Base-by-base conservation (phyloP, 2,888 invertebrate species). In the Rotaria magnacalcarata region DNA sequence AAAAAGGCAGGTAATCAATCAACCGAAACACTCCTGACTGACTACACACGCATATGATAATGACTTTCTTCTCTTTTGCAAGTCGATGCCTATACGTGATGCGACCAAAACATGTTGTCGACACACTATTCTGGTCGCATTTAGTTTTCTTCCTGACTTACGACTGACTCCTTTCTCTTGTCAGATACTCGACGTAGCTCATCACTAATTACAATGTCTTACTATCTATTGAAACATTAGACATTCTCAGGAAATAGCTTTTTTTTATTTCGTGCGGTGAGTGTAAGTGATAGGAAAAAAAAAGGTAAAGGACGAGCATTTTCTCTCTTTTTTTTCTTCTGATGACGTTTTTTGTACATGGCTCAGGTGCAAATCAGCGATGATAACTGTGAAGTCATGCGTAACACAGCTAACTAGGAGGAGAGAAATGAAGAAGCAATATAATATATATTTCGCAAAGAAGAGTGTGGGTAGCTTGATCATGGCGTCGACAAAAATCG, bases 341-440 rank as follows among this genome's bases (percentile, higher is more conserved):
- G 14, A 21, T 41, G 67, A 67, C 19, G 16, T 34, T 19, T 67
- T 67, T 11, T 67, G 67, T 34, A 19, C 34, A 41, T 67, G 67
- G 34, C 34, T 67, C 67, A 67, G 34, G 27, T 67, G 34, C 34
- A 67, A 41, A 67, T 67, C 67, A 16, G 19, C 19, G 34, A 34
- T 41, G 67, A 41, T 41, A 67, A 67, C 67, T 67, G 34, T 67
- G 67, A 67, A 67, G 67, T 67, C 67, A 67, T 67, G 67, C 67
- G 67, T 67, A 67, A 34, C 67, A 67, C 67, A 41, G 19, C 16
- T 5, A 67, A 34, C 34, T 67, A 67, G 34, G 19, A 67, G 14
- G 34, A 67, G 67, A 27, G 34, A 19, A 67, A 14, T 27, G 8
- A 56, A 4, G 24, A 56, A 24, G 56, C 56, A 56, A 67, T 34